Conservation (phyloP, 1,140 invertebrate genomes). For the Halictus rubicundus region DNA sequence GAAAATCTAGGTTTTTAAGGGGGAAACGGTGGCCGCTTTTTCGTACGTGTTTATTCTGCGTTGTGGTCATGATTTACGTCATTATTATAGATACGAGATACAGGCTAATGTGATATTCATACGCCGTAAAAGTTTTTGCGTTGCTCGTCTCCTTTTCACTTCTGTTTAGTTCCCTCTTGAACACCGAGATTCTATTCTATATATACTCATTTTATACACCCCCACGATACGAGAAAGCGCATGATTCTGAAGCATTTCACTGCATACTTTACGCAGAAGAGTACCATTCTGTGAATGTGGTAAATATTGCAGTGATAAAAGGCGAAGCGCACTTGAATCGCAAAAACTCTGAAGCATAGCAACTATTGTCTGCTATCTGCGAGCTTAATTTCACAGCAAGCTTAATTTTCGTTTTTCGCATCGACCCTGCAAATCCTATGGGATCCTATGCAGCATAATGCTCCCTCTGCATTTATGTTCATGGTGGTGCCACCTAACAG, state of each 20-base stretch:
- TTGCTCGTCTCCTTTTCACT: not conserved
- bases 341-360: conserved; percentile 25
- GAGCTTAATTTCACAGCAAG: too few species aligned
- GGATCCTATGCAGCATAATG: too few species aligned
- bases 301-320: conserved; percentile 41
- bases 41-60: not conserved
- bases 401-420: too few species aligned
- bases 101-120: conserved; percentile 60
- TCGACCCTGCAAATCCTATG: too few species aligned
- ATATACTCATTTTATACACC: conserved; percentile 27
- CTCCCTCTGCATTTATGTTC: not conserved
- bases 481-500: conserved; percentile 7
- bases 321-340: conserved; percentile 43
- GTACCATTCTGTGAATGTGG: conserved; percentile 53
- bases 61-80: conserved; percentile 43
- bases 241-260: conserved; percentile 40
- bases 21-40: not conserved
- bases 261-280: conserved; percentile 39
- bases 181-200: not conserved
- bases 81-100: conserved; percentile 40
- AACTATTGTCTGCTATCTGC: too few species aligned
- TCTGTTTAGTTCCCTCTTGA: conserved; percentile 20
- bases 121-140: conserved; percentile 42
- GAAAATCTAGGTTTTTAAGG: not conserved
- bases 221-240: conserved; percentile 41